Conservation (phyloP, 2,113 vertebrate species). For the Nothobranchius furzeri region DNA sequence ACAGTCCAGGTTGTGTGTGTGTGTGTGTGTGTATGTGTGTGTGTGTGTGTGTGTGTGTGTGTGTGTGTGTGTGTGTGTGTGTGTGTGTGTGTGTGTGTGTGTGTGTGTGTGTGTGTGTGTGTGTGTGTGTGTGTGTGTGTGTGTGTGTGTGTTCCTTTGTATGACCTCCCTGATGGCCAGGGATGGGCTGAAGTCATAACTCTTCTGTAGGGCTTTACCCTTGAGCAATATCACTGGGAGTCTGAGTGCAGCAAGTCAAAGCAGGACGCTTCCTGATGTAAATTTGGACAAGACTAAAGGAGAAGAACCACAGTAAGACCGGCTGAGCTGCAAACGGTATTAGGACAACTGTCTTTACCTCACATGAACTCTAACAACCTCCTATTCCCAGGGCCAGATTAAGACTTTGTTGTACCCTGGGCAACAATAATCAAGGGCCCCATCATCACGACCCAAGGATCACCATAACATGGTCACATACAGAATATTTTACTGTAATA, state of each 20-base stretch:
- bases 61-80: conserved; percentile 29
- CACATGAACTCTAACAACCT: too few relatives aligned
- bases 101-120: conserved; percentile 31
- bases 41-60: conserved; percentile 29
- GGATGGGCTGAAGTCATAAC: conserved; percentile 73
- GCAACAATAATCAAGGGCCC: too few relatives aligned
- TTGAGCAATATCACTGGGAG: conserved; percentile 74
- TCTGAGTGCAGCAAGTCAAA: conserved; percentile 64
- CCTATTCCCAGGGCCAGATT: too few relatives aligned
- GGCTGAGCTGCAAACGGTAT: too few relatives aligned
- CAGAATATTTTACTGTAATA: too few relatives aligned
- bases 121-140: too few relatives aligned
- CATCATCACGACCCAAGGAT: too few relatives aligned
- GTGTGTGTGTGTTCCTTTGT: conserved; percentile 44
- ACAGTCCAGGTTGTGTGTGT: conserved; percentile 41
- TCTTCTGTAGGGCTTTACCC: conserved; percentile 74
- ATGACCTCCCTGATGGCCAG: conserved; percentile 68
- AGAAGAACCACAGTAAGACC: conserved; percentile 4
- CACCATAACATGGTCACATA: too few relatives aligned
- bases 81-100: conserved; percentile 27
- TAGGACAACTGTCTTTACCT: too few relatives aligned
- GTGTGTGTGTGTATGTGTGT: conserved; percentile 12
- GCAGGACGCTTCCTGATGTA: conserved; percentile 38
- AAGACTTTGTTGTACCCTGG: too few relatives aligned
- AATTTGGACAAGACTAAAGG: conserved; percentile 29